phyloP scores from a whole-genome alignment of 2,888 invertebrate genomes.

The Pristionchus arcanus region DNA sequence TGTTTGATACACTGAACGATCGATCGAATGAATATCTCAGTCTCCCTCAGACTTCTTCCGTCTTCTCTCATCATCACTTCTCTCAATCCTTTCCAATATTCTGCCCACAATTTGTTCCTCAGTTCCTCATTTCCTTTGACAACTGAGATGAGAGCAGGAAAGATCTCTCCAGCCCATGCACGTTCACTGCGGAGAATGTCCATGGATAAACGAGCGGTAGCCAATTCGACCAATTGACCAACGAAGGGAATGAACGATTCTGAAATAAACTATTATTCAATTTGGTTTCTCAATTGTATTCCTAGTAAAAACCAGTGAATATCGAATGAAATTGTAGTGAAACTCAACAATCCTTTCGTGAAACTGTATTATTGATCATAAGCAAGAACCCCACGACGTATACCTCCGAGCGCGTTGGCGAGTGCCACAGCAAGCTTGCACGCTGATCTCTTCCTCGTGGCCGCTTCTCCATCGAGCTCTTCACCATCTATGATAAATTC shows the following conservation, averaged over 20 bases:
- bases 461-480: no score
- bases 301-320: no score
- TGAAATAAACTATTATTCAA: neutral
- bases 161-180: neutral
- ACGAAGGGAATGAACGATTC: neutral
- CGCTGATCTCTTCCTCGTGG: neutral
- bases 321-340: no score
- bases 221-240: neutral
- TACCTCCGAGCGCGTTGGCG: neutral
- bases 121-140: neutral
- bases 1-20: neutral
- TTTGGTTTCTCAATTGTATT: no score
- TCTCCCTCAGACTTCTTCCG: neutral
- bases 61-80: neutral
- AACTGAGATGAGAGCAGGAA: neutral
- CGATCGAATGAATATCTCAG: neutral
- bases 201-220: neutral
- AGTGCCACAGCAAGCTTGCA: neutral
- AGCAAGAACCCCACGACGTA: no score
- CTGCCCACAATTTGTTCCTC: neutral
- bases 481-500: no score
- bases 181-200: neutral
- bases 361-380: no score
- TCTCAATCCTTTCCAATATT: neutral
- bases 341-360: no score